Evolutionary conservation across 92 coral and sea anemone genomes (phyloP).

Genomic region (Actinernus sp.): DNA sequence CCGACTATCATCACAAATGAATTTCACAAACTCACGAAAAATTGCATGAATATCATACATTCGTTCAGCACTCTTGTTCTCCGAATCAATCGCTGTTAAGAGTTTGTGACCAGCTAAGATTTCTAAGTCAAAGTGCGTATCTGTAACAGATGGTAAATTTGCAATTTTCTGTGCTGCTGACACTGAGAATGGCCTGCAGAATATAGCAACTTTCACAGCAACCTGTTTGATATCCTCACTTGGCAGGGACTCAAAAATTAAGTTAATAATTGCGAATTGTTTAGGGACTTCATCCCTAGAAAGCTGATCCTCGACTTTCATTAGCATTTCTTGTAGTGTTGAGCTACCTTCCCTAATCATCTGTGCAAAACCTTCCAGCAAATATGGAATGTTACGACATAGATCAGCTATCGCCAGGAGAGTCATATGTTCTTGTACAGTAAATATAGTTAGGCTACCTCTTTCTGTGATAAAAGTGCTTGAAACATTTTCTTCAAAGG

Average conservation of each 20-base stretch:
- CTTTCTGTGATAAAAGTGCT: constrained; percentile 6
- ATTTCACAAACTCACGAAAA: constrained; percentile 53
- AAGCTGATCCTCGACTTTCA: constrained; percentile 10
- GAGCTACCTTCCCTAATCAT: constrained; percentile 18
- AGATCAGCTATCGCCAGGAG: constrained; percentile 6
- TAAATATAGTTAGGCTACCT: not conserved
- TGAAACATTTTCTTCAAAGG: constrained; percentile 13
- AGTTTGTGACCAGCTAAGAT: constrained; percentile 24
- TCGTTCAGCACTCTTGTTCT: constrained; percentile 29
- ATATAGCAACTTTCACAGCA: constrained; percentile 70
- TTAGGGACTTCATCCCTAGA: not conserved
- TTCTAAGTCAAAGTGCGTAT: constrained; percentile 54
- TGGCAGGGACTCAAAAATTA: constrained; percentile 53
- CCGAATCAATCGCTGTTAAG: constrained; percentile 13
- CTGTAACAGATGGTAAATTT: constrained; percentile 1
- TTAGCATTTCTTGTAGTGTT: constrained; percentile 2
- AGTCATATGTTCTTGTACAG: not conserved
- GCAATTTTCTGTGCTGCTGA: constrained; percentile 58
- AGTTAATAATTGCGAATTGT: constrained; percentile 30
- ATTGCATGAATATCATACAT: constrained; percentile 74
- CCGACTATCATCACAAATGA: constrained; percentile 6
- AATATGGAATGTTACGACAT: constrained; percentile 32
- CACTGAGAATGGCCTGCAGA: constrained; percentile 58
- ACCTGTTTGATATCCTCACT: constrained; percentile 46
- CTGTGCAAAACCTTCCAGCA: constrained; percentile 29